These are phyloP conservation scores for Luperina nickerlii DNA, from an alignment of 2,888 invertebrate species.

Conservation along the genomic window DNA sequence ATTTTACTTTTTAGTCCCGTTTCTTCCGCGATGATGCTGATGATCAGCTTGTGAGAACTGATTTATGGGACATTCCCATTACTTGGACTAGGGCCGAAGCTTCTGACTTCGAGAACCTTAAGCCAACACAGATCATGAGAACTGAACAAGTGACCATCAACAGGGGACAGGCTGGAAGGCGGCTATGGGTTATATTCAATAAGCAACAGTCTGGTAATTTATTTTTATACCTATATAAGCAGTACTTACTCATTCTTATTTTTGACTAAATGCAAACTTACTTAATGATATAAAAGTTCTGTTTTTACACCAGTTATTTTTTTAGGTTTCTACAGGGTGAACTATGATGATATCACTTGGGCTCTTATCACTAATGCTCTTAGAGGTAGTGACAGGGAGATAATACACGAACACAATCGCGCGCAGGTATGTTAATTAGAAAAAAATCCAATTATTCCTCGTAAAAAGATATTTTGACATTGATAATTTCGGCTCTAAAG, in stretches of 20 bases:
- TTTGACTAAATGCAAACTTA: background rate
- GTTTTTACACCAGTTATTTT: constrained; percentile 3
- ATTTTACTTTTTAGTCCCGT: constrained; percentile 73
- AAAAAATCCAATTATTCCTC: background rate
- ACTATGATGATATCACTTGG: constrained; percentile 91
- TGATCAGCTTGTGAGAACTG: constrained; percentile 70
- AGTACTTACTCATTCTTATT: background rate
- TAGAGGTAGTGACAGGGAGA: background rate
- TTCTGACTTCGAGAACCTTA: constrained; percentile 80
- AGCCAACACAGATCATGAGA: constrained; percentile 80
- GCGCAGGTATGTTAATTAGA: constrained; percentile 89
- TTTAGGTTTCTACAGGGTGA: constrained; percentile 91
- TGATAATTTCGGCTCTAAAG: background rate
- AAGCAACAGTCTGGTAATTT: constrained; percentile 89
- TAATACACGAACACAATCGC: constrained; percentile 91
- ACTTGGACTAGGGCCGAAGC: constrained; percentile 85
- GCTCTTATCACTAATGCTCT: constrained; percentile 88
- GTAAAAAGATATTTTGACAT: background rate
- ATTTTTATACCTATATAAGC: background rate
- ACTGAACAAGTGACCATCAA: constrained; percentile 69
- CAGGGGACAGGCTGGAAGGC: constrained; percentile 76
- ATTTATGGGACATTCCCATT: constrained; percentile 84
- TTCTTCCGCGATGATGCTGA: constrained; percentile 79
- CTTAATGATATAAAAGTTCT: background rate
- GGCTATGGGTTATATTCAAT: constrained; percentile 91